Evolutionary conservation across 2,113 vertebrate species (phyloP).

Genomic region (Solea senegalensis): DNA sequence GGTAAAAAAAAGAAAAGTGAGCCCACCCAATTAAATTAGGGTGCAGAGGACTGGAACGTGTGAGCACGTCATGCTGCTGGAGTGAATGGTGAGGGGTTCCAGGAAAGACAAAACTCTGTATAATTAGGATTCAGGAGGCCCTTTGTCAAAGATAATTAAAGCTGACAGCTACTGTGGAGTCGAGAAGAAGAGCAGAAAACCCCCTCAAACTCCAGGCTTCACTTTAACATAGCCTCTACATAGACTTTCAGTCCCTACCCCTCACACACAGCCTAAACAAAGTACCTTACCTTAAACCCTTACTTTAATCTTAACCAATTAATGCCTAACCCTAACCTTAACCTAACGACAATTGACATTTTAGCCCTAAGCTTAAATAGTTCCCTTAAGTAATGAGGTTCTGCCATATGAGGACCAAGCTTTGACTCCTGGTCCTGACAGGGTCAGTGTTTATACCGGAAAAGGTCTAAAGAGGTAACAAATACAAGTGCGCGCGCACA

Average conservation of each 20-base stretch:
- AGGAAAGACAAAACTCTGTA: slow-evolving; percentile 65
- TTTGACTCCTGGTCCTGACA: too few relatives aligned
- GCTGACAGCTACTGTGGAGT: slow-evolving; percentile 74
- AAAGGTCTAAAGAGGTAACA: neutral
- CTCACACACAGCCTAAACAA: neutral
- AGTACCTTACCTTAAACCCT: too few relatives aligned
- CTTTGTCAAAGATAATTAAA: slow-evolving; percentile 79
- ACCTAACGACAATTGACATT: too few relatives aligned
- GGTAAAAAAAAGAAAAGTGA: slow-evolving; percentile 35
- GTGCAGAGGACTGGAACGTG: slow-evolving; percentile 63
- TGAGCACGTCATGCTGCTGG: slow-evolving; percentile 63
- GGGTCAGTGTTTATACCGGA: too few relatives aligned
- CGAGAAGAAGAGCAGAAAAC: slow-evolving; percentile 60
- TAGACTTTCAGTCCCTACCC: slow-evolving; percentile 33
- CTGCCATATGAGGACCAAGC: too few relatives aligned
- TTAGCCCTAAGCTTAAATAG: too few relatives aligned
- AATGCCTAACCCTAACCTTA: too few relatives aligned
- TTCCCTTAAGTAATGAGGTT: too few relatives aligned
- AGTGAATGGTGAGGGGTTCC: slow-evolving; percentile 67
- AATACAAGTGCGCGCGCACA: slow-evolving; percentile 4
- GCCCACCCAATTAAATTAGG: slow-evolving; percentile 74
- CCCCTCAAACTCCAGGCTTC: slow-evolving; percentile 67
- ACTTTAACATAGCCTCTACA: slow-evolving; percentile 59
- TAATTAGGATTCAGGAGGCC: slow-evolving; percentile 76
- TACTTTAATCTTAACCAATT: too few relatives aligned